Conservation (phyloP, 1,140 invertebrate genomes). For the Solen grandis region DNA sequence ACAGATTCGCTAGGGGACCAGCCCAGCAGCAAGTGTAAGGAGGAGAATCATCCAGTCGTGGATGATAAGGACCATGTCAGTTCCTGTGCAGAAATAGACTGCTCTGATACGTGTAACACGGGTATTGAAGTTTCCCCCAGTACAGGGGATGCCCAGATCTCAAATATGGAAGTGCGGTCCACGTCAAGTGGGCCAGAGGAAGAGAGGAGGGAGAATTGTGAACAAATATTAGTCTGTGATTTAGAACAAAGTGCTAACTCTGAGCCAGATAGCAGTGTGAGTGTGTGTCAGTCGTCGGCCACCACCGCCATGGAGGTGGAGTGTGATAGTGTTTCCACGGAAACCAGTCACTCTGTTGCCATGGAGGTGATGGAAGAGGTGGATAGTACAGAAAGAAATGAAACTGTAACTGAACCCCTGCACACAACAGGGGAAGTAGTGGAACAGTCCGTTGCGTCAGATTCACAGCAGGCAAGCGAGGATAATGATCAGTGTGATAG, state of each 20-base stretch:
- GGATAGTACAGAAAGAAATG: slow-evolving; percentile 49
- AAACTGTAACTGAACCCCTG: no score
- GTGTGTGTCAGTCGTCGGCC: slow-evolving; percentile 16
- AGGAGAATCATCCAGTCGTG: no score
- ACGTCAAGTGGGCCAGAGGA: background rate
- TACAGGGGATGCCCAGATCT: slow-evolving; percentile 26
- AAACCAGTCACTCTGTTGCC: background rate
- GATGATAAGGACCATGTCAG: slow-evolving; percentile 33
- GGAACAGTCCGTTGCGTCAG: no score
- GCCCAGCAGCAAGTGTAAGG: no score
- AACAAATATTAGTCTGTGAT: slow-evolving; percentile 53
- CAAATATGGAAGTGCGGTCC: slow-evolving; percentile 24
- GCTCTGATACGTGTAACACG: slow-evolving; percentile 36
- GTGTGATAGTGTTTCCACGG: slow-evolving; percentile 48
- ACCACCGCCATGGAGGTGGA: slow-evolving; percentile 27
- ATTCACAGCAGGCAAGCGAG: no score
- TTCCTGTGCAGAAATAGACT: slow-evolving; percentile 52
- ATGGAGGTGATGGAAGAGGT: slow-evolving; percentile 17
- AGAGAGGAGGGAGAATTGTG: background rate
- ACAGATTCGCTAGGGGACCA: no score
- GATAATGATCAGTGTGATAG: slow-evolving; percentile 48
- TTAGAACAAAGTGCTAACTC: slow-evolving; percentile 49
- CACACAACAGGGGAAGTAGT: no score
- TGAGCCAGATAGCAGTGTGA: slow-evolving; percentile 55
- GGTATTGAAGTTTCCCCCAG: slow-evolving; percentile 18